phyloP scores from a whole-genome alignment of 2,797 vertebrate genomes.

The Chiroxiphia lanceolata region DNA sequence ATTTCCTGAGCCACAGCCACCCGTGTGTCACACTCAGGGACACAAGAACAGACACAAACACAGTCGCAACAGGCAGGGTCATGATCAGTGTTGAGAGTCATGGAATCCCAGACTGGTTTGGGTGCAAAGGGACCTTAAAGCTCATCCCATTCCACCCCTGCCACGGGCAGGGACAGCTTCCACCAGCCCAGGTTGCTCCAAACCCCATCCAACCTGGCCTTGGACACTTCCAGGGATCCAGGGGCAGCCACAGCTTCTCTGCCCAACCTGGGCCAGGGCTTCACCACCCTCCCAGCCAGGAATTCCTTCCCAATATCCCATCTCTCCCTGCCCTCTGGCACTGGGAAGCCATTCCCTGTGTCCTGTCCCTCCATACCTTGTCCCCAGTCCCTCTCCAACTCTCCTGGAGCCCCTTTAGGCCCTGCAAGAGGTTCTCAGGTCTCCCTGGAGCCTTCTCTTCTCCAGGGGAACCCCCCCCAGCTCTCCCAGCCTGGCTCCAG shows the following conservation, averaged over 20 bases:
- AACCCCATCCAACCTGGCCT: not conserved
- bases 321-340: not conserved
- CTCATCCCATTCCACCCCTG: not conserved
- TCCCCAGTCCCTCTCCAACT: not conserved
- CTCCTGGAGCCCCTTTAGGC: not conserved
- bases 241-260: not conserved
- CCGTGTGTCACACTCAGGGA: rapidly evolving
- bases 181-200: not conserved
- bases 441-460: not conserved
- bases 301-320: not conserved
- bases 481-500: not conserved
- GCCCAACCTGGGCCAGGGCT: not conserved
- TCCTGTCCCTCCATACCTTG: not conserved
- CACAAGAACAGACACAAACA: rapidly evolving
- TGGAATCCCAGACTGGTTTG: not conserved
- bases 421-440: not conserved
- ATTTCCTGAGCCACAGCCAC: rapidly evolving
- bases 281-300: not conserved
- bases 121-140: too few species aligned
- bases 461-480: not conserved
- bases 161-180: too few species aligned
- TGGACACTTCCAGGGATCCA: not conserved
- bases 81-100: too few species aligned
- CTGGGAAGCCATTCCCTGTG: not conserved
- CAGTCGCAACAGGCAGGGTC: too few species aligned